phyloP scores from a whole-genome alignment of 2,888 invertebrate genomes.

The Dione juno region DNA sequence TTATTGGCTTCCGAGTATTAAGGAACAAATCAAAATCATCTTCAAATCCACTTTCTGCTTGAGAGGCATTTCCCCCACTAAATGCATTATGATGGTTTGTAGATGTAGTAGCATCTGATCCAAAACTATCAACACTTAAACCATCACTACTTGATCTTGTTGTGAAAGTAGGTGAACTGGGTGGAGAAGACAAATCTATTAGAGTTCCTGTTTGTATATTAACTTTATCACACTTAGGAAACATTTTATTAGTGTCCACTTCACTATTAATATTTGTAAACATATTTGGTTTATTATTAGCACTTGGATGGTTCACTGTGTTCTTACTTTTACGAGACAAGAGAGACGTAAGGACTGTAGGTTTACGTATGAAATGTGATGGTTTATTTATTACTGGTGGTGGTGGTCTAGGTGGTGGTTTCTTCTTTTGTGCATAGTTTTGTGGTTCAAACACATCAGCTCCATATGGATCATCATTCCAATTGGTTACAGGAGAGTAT shows the following conservation, averaged over 20 bases:
- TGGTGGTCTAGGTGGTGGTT: constrained; percentile 88
- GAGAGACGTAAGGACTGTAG: constrained; percentile 73
- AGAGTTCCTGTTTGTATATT: constrained; percentile 82
- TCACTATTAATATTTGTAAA: constrained; percentile 61
- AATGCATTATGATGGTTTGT: constrained; percentile 80
- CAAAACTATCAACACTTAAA: constrained; percentile 89
- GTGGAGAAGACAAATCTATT: constrained; percentile 88
- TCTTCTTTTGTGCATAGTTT: constrained; percentile 83
- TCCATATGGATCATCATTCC: constrained; percentile 80
- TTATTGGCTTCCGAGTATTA: constrained; percentile 68
- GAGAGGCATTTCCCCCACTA: constrained; percentile 86
- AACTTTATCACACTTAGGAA: constrained; percentile 77
- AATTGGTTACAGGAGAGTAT: constrained; percentile 83
- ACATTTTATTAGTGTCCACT: constrained; percentile 68
- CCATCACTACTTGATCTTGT: constrained; percentile 90
- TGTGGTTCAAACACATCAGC: constrained; percentile 78
- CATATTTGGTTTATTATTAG: constrained; percentile 53
- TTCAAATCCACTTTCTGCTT: constrained; percentile 91
- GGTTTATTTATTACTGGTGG: constrained; percentile 84
- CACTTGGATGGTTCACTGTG: constrained; percentile 51
- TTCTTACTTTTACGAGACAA: constrained; percentile 70
- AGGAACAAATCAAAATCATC: constrained; percentile 90
- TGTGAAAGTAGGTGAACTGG: constrained; percentile 89
- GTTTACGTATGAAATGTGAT: constrained; percentile 79
- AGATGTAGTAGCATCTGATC: constrained; percentile 87